These are phyloP conservation scores for Myotis daubentonii DNA, from an alignment of 2,797 vertebrate genomes.

Conservation along the genomic window DNA sequence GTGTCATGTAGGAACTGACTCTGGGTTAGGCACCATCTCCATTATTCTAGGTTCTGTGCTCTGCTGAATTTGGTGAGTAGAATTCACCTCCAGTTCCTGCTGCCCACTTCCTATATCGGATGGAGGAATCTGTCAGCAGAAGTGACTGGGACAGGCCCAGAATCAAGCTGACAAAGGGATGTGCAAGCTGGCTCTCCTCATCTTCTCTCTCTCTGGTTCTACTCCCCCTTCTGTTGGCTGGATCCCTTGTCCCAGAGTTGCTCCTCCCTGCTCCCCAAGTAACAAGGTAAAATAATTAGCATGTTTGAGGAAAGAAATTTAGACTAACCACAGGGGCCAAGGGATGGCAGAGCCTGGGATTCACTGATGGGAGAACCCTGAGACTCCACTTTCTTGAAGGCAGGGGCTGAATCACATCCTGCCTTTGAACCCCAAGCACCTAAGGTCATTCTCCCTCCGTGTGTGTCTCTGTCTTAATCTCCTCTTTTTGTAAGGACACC, in stretches of 20 bases:
- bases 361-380: not conserved
- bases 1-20: not conserved
- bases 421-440: not conserved
- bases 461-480: not conserved
- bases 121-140: not conserved
- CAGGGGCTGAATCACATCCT: not conserved
- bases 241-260: not conserved
- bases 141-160: not conserved
- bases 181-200: not conserved
- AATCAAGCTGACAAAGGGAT: not conserved
- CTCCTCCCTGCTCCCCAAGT: not conserved
- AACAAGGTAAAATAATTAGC: not conserved
- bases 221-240: no score
- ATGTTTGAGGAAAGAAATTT: not conserved
- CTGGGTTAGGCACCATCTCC: not conserved
- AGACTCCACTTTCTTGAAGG: not conserved
- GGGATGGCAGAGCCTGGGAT: not conserved
- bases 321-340: not conserved
- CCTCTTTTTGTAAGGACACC: not conserved
- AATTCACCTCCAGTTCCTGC: not conserved
- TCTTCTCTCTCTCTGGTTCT: not conserved
- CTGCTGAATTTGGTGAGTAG: not conserved
- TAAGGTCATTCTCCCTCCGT: not conserved
- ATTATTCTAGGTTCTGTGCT: not conserved
- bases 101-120: not conserved